These are phyloP conservation scores for Echinometra lucunter DNA, from an alignment of 53 echinoderm and acorn worm species.

Conservation along the genomic window DNA sequence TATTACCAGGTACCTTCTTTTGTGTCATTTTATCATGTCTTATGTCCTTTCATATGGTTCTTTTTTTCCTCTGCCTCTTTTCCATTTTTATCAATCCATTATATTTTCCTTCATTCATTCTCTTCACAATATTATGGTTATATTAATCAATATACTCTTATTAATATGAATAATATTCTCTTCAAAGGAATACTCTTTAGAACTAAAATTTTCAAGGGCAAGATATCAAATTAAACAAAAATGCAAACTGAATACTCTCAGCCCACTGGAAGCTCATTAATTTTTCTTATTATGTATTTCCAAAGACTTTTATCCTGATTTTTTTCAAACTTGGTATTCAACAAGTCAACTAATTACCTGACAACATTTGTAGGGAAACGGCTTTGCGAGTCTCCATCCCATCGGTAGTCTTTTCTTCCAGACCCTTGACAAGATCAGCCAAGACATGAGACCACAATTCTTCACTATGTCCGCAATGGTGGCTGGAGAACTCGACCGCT, in stretches of 20 bases:
- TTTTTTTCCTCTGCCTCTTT: too few relatives aligned
- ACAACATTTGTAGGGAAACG: constrained; percentile 62
- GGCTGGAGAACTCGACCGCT: constrained; percentile 65
- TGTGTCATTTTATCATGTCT: too few relatives aligned
- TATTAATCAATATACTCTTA: too few relatives aligned
- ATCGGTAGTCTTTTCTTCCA: constrained; percentile 66
- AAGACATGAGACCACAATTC: constrained; percentile 63
- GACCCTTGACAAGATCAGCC: constrained; percentile 53
- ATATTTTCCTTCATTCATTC: too few relatives aligned
- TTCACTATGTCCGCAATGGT: constrained; percentile 43
- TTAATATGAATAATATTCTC: too few relatives aligned
- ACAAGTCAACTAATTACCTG: constrained; percentile 22
- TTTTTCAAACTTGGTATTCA: background rate
- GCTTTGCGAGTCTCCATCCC: constrained; percentile 68
- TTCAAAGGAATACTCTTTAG: too few relatives aligned
- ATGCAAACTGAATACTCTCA: background rate
- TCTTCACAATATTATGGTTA: too few relatives aligned
- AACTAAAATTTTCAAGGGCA: too few relatives aligned
- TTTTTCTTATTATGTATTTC: background rate
- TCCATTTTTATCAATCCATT: too few relatives aligned
- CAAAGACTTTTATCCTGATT: background rate
- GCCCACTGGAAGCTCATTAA: background rate
- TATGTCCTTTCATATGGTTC: too few relatives aligned
- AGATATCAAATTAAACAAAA: too few relatives aligned
- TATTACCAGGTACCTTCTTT: too few relatives aligned